phyloP scores from a whole-genome alignment of 2,797 vertebrate genomes.

The Halcyon leucocephala region DNA sequence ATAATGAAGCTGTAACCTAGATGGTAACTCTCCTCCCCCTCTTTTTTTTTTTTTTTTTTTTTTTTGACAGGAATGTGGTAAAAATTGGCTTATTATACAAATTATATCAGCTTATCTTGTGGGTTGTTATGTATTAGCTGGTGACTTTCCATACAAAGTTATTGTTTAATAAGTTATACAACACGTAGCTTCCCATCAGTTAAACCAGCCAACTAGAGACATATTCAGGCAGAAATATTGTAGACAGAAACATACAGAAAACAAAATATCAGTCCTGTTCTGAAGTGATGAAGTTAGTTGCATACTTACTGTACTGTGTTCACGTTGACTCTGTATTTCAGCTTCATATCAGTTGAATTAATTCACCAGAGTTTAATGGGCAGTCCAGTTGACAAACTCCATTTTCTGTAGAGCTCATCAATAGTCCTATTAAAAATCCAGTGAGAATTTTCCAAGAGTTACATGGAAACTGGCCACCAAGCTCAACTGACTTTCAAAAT shows the following conservation, averaged over 20 bases:
- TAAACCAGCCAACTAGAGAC: background rate
- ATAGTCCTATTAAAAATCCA: background rate
- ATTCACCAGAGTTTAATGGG: background rate
- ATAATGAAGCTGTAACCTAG: background rate
- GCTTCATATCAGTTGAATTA: background rate
- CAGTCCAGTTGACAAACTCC: background rate
- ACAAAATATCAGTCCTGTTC: background rate
- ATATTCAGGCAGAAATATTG: background rate
- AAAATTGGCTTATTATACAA: background rate
- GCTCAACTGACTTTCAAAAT: background rate
- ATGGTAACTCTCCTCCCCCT: fast-evolving
- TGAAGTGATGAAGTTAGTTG: background rate
- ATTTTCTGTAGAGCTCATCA: background rate
- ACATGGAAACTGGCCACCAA: background rate
- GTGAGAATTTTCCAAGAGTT: background rate
- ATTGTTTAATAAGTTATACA: background rate
- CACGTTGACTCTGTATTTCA: background rate
- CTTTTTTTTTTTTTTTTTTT: fast-evolving
- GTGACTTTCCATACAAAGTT: background rate
- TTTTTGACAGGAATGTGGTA: background rate
- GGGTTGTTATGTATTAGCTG: background rate
- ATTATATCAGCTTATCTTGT: background rate
- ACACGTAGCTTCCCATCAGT: background rate
- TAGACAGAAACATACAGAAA: background rate
- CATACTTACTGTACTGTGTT: background rate